Evolutionary conservation across 2,888 invertebrate species (phyloP).

Genomic region (Alviniconcha strummeri): DNA sequence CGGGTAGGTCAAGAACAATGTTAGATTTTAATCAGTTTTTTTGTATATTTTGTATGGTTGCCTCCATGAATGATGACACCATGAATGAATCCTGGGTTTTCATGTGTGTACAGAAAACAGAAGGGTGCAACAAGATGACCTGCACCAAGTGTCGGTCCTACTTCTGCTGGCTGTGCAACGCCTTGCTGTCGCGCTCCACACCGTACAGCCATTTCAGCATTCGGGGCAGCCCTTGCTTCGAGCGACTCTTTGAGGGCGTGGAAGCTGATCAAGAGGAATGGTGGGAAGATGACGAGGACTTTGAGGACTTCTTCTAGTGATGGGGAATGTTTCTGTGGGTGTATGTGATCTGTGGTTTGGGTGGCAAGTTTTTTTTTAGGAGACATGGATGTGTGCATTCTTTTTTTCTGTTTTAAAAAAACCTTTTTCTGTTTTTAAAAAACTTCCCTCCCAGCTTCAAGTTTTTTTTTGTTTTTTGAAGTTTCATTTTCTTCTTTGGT

Average conservation of each 20-base stretch:
- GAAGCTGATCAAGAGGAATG: constrained; percentile 52
- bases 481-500: too few relatives aligned
- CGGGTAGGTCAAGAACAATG: constrained; percentile 72
- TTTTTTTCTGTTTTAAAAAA: background rate
- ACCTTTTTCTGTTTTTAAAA: background rate
- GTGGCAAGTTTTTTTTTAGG: background rate
- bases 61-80: background rate
- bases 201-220: constrained; percentile 79
- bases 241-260: constrained; percentile 75
- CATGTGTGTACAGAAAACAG: constrained; percentile 76
- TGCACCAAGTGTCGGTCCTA: constrained; percentile 79
- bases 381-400: background rate
- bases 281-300: constrained; percentile 34
- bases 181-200: constrained; percentile 73
- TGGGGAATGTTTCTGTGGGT: too few relatives aligned
- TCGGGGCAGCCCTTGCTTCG: constrained; percentile 74
- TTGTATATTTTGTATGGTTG: background rate
- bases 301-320: too few relatives aligned
- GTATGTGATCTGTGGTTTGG: background rate
- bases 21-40: background rate
- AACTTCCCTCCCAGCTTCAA: background rate
- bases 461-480: too few relatives aligned
- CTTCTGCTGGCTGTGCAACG: constrained; percentile 81
- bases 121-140: constrained; percentile 83
- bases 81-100: too few relatives aligned